phyloP scores from a whole-genome alignment of 2,888 invertebrate species.

The Apodemia mormo region DNA sequence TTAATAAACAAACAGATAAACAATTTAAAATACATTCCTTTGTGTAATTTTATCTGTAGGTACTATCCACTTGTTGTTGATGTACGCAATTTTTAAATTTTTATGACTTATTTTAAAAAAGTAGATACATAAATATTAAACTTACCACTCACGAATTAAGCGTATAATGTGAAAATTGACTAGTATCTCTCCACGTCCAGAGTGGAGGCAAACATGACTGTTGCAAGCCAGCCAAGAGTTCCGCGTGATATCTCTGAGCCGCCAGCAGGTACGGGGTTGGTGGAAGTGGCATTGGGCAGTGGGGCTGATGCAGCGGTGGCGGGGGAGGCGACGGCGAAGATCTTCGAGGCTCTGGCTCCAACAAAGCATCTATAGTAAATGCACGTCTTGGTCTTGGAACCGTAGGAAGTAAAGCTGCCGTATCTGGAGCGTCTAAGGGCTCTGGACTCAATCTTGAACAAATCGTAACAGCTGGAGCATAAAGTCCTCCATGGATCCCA shows the following conservation, averaged over 20 bases:
- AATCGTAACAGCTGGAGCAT: conserved; percentile 82
- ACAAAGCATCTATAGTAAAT: conserved; percentile 94
- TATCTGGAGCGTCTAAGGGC: conserved; percentile 67
- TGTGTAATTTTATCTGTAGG: too few species aligned
- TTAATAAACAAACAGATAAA: too few species aligned
- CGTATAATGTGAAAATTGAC: conserved; percentile 77
- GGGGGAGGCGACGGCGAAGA: conserved; percentile 60
- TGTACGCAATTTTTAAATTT: too few species aligned
- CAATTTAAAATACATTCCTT: too few species aligned
- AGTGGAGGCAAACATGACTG: conserved; percentile 73
- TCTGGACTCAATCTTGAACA: conserved; percentile 70
- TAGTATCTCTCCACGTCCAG: conserved; percentile 76
- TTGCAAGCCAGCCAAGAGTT: conserved; percentile 71
- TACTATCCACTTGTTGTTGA: too few species aligned
- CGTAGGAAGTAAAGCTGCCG: conserved; percentile 61
- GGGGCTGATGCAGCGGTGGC: conserved; percentile 81
- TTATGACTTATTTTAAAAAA: too few species aligned
- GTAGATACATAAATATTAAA: background rate
- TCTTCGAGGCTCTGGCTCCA: conserved; percentile 85
- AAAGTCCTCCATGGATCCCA: conserved; percentile 57
- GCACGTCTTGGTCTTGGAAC: conserved; percentile 79
- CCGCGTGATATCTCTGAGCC: conserved; percentile 74
- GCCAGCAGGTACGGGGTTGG: conserved; percentile 68
- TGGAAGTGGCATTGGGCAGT: conserved; percentile 66
- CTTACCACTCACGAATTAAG: conserved; percentile 80